Evolutionary conservation across 2,797 vertebrate species (phyloP), one percentile per base, ranked within the genome.

Genomic region (Chaunax sp.): DNA sequence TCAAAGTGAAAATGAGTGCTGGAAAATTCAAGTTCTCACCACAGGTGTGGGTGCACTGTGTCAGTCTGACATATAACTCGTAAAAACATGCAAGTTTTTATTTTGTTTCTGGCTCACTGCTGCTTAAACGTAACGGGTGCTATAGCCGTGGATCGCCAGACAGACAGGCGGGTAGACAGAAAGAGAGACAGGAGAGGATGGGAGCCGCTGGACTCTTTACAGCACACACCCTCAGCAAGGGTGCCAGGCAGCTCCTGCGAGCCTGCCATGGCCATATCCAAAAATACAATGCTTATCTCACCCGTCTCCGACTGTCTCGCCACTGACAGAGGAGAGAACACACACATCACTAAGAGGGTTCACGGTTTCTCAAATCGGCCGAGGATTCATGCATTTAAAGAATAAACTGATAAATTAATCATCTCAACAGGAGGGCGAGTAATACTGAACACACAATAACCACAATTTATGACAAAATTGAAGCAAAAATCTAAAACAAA

Each of bases 231-330:
- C 69, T 76, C 81, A 45, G 71, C 19, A 11, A 72, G 69, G 69
- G 66, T 62, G 78, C 80, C 82, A 83, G 75, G 69, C 65, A 45
- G 46, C 73, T 75, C 66, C 69, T n/a, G 43, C 73, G 45, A 50
- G 67, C 56, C 63, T 38, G 33, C 53, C 15, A 28, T 35, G 64
- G 65, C 68, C 54, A 65, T 25, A 25, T 71, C 75, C 67, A 75
- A 69, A 78, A 83, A 77, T 81, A 82, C 77, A 83, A 70, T 50
- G 63, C 70, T 82, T 77, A 89, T 86, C 81, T 66, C 53, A 7
- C 58, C 62, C 57, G 67, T 81, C 68, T 68, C 68, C 67, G 50
- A 69, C 74, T 57, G 77, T 74, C 79, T 60, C 69, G 43, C 23
- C 38, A 33, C 51, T 69, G 83, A 80, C 69, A 20, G 57, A 61